These are phyloP conservation scores for Muscina levida DNA, from an alignment of 2,888 invertebrate genomes.

Conservation along the genomic window DNA sequence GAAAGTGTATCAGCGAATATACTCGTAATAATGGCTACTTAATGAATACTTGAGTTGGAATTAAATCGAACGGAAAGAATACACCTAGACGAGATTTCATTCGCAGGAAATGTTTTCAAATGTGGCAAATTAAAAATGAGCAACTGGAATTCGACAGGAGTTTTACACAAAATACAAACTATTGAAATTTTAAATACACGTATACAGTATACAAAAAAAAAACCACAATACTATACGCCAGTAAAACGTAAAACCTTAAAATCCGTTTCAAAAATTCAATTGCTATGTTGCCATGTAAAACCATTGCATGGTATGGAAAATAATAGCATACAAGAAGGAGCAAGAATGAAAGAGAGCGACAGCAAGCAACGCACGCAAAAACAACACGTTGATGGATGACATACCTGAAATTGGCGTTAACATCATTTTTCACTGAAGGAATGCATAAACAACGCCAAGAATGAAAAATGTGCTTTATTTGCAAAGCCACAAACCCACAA, in stretches of 20 bases:
- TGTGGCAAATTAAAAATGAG: slow-evolving; percentile 11
- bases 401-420: slow-evolving; percentile 57
- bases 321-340: background rate
- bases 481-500: background rate
- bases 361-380: background rate
- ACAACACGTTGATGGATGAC: slow-evolving; percentile 49
- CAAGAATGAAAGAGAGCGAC: background rate
- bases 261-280: slow-evolving; percentile 39
- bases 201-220: slow-evolving; percentile 5
- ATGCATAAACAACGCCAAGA: slow-evolving; percentile 29
- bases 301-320: background rate
- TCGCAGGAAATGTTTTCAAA: slow-evolving; percentile 1
- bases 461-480: slow-evolving; percentile 38
- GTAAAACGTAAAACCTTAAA: slow-evolving; percentile 29
- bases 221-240: slow-evolving; percentile 13
- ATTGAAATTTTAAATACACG: no score
- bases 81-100: no score
- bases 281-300: slow-evolving; percentile 9
- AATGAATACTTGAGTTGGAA: slow-evolving; percentile 1
- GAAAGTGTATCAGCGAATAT: background rate
- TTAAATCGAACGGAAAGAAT: background rate
- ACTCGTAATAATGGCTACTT: background rate
- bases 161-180: slow-evolving; percentile 5
- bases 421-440: slow-evolving; percentile 51
- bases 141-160: background rate